Evolutionary conservation across 2,888 invertebrate genomes (phyloP), one percentile per base, ranked within the genome.

Genomic region (Habrosyne pyritoides): DNA sequence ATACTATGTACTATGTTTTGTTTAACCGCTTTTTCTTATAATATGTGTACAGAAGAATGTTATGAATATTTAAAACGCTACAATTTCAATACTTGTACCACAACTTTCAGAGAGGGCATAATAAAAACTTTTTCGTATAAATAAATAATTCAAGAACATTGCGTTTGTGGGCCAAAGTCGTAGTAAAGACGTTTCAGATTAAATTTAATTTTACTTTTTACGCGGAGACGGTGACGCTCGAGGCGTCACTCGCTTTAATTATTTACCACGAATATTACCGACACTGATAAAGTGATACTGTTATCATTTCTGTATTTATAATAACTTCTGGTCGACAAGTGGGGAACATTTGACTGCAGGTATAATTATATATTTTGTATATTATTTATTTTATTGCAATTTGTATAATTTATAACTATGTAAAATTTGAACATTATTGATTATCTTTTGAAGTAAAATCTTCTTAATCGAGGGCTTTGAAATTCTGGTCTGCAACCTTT

Each of bases 101-200:
- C 6, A 36, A 26, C 49, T 42, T 24, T 64, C 56, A 57, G 52
- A 69, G 66, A 61, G 60, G 61, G 66, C 62, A 74, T 67, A 79
- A 76, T 80, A 78, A 75, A 81, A 82, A 81, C 71, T 79, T 82
- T 79, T 73, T 73, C 70, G 62, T 64, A 73, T 74, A 74, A 75
- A 79, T 82, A 80, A 80, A 81, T 81, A 75, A 79, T 77, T 76
- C 70, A 73, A 63, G 64, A 69, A 62, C 64, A 71, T 71, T 67
- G 72, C 66, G 67, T 71, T 73, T 64, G 70, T 54, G 62, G 62
- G 60, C 53, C 61, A 67, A 75, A 73, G 72, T 66, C 67, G 64
- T 54, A 53, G 57, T 57, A 61, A 69, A 61, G 61, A 56, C 63
- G 59, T 66, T 71, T 67, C 58, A 64, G 61, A 71, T 69, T 71